Conservation (phyloP, 2,113 vertebrate genomes). For the Chaetorhynchus papuensis region DNA sequence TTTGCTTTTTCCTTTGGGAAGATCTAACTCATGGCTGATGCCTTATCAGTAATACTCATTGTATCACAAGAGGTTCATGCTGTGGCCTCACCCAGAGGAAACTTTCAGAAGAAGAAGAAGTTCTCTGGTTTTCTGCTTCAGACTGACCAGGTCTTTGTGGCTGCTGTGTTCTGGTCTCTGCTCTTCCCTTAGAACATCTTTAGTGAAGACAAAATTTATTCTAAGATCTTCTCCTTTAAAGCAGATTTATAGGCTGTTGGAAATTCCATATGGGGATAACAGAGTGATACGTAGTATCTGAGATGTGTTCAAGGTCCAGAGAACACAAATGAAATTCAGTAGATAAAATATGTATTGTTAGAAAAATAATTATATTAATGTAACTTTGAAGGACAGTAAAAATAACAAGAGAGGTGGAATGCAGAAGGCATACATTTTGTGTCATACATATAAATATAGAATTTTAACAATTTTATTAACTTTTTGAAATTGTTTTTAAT, state of each 20-base stretch:
- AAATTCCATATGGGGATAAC: background rate
- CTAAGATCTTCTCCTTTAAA: background rate
- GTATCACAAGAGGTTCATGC: background rate
- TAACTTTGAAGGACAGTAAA: background rate
- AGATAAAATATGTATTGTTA: background rate
- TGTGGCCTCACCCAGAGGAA: background rate
- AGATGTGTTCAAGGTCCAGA: background rate
- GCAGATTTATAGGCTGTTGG: background rate
- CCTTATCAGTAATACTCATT: background rate
- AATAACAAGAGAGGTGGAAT: background rate
- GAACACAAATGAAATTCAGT: background rate
- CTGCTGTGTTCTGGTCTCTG: background rate
- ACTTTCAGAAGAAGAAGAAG: background rate
- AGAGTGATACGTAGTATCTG: background rate
- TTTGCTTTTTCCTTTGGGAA: background rate
- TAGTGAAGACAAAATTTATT: accelerated
- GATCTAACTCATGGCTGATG: background rate
- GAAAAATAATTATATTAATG: background rate
- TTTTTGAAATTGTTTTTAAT: background rate
- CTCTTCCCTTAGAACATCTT: background rate
- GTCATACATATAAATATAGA: background rate
- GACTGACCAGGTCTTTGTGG: background rate
- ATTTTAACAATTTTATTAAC: background rate
- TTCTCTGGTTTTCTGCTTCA: background rate
- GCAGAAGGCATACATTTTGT: background rate